Conservation (phyloP, 1,140 invertebrate genomes). For the Drosophila leontia region DNA sequence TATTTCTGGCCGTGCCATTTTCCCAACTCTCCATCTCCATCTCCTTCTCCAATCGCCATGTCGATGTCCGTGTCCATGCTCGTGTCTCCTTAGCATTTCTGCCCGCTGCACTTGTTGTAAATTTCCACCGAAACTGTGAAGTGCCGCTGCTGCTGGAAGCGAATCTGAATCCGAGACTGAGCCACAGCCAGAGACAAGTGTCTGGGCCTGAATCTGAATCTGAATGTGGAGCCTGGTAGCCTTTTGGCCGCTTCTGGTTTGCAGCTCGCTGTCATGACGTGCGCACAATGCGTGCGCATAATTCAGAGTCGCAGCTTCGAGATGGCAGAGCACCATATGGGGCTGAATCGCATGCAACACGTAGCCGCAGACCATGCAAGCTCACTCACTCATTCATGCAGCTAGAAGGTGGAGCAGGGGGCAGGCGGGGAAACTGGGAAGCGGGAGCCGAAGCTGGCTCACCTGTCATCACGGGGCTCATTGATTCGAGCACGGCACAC, state of each 20-base stretch:
- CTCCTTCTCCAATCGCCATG: slow-evolving; percentile 27
- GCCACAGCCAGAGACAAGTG: not conserved
- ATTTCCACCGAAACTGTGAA: slow-evolving; percentile 75
- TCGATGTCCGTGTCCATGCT: slow-evolving; percentile 47
- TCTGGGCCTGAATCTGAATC: slow-evolving; percentile 38
- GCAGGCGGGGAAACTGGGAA: too few species aligned
- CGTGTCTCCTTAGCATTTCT: slow-evolving; percentile 73
- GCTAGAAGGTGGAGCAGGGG: not conserved
- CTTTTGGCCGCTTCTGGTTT: slow-evolving; percentile 32
- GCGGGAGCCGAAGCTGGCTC: not conserved
- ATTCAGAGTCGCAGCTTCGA: slow-evolving; percentile 57
- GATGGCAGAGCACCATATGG: slow-evolving; percentile 30
- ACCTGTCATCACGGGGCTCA: slow-evolving; percentile 71
- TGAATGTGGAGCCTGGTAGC: slow-evolving; percentile 44
- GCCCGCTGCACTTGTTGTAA: slow-evolving; percentile 76
- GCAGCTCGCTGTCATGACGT: slow-evolving; percentile 67
- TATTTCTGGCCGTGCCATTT: slow-evolving; percentile 20
- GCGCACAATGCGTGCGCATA: slow-evolving; percentile 83
- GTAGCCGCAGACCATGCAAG: slow-evolving; percentile 39
- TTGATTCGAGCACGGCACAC: slow-evolving; percentile 75
- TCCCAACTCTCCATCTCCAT: slow-evolving; percentile 25
- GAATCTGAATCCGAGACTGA: slow-evolving; percentile 33
- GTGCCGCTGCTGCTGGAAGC: slow-evolving; percentile 60
- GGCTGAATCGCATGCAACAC: slow-evolving; percentile 72
- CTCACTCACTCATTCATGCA: slow-evolving; percentile 78